Percentiles rank a stretch among this genome's conserved stretches.
These are phyloP conservation scores for Tragelaphus imberbis DNA, from an alignment of 2,113 vertebrate species.

Conservation along the genomic window DNA sequence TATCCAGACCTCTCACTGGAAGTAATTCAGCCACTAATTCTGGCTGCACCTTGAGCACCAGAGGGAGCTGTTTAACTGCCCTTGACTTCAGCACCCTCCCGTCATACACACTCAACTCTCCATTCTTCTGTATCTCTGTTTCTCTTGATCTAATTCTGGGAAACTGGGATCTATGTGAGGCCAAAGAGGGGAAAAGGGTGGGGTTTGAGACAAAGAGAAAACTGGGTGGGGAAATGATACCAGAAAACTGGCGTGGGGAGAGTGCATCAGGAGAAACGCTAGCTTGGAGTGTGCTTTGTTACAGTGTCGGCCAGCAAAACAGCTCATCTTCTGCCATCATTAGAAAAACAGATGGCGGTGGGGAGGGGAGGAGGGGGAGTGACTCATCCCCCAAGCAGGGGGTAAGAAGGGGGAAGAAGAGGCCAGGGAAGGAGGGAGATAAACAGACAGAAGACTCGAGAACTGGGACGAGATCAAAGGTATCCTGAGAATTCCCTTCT, in stretches of 20 bases:
- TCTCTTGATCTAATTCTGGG: slow-evolving; percentile 64
- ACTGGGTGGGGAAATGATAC: not conserved
- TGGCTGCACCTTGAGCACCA: not conserved
- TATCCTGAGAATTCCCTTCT: slow-evolving; percentile 66
- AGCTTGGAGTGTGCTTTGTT: not conserved
- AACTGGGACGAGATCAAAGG: slow-evolving; percentile 62
- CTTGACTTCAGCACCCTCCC: slow-evolving; percentile 1
- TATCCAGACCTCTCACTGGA: not conserved
- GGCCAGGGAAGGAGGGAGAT: slow-evolving; percentile 47
- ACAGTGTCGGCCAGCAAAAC: slow-evolving; percentile 62
- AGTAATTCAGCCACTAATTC: slow-evolving; percentile 55
- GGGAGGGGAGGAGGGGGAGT: slow-evolving; percentile 17
- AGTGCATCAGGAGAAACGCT: slow-evolving; percentile 62
- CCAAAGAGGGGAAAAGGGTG: not conserved
- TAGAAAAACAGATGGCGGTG: slow-evolving; percentile 79
- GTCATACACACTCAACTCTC: not conserved
- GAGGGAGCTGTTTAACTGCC: not conserved
- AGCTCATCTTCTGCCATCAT: slow-evolving; percentile 77
- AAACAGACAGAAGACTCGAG: slow-evolving; percentile 45
- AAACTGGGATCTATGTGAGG: slow-evolving; percentile 53
- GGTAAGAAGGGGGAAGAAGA: not conserved
- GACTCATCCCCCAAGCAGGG: slow-evolving; percentile 73
- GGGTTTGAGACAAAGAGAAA: slow-evolving; percentile 47
- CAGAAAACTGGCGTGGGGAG: slow-evolving; percentile 62
- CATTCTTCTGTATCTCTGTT: slow-evolving; percentile 58